A percentile compares a stretch with the other conserved stretches of the same genome.
Conservation (phyloP, 2,113 vertebrate species). For the Plotosus lineatus region DNA sequence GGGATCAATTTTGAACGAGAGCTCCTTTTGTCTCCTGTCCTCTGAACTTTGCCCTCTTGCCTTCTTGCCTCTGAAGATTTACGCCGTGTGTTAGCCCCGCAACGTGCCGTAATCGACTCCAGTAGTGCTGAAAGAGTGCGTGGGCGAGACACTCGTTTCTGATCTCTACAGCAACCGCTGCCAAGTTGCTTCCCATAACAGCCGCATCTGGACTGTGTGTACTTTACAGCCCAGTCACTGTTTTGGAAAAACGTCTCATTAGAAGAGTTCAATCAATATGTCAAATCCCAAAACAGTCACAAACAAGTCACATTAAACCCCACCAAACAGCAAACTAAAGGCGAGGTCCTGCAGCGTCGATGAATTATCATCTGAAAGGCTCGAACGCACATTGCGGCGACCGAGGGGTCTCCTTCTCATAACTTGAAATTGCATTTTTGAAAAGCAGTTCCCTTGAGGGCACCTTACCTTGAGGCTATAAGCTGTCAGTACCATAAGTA, state of each 20-base stretch:
- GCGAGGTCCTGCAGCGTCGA: not conserved
- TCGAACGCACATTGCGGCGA: not conserved
- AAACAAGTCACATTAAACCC: not conserved
- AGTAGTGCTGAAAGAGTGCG: constrained; percentile 15
- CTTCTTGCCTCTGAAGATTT: constrained; percentile 27
- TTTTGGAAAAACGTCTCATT: not conserved
- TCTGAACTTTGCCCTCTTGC: constrained; percentile 8
- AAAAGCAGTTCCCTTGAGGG: not conserved
- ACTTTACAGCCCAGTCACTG: not conserved
- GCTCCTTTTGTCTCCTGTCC: constrained; percentile 28
- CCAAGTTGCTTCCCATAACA: constrained; percentile 23
- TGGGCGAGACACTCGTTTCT: constrained; percentile 23
- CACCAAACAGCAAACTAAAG: not conserved
- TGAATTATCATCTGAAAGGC: not conserved
- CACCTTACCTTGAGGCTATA: not conserved
- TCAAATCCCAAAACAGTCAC: not conserved
- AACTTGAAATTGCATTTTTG: constrained; percentile 3
- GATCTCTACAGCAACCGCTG: constrained; percentile 35
- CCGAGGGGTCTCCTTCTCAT: not conserved
- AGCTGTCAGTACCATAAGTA: not conserved
- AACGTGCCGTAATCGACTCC: constrained; percentile 18
- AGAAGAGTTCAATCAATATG: not conserved
- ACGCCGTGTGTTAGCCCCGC: constrained; percentile 14
- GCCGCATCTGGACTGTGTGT: not conserved
- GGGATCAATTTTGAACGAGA: constrained; percentile 3